Conservation (phyloP, 1,140 invertebrate genomes). For the Augochlora pura region DNA sequence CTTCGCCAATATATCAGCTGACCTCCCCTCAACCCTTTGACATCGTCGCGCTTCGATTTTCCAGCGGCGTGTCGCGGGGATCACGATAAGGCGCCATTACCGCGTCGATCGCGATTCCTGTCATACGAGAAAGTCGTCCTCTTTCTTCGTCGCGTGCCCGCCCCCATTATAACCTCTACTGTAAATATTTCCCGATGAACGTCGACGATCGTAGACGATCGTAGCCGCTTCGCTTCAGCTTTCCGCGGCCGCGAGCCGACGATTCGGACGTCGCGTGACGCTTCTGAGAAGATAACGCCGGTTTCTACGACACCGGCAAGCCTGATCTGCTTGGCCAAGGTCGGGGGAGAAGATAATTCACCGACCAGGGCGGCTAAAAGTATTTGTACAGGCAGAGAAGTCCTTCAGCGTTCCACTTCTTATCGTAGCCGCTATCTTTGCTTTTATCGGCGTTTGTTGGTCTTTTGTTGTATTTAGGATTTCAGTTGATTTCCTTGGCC, state of each 20-base stretch:
- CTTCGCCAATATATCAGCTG: no score
- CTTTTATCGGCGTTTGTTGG: no score
- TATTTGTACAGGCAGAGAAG: no score
- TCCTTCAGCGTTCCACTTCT: no score
- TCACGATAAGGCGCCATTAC: constrained; percentile 61
- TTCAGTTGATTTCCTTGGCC: no score
- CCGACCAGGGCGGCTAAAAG: no score
- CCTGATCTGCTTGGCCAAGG: no score
- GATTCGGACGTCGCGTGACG: background rate
- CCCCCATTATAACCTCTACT: constrained; percentile 36
- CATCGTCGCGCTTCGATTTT: constrained; percentile 9
- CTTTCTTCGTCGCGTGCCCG: constrained; percentile 44
- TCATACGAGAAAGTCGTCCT: constrained; percentile 38
- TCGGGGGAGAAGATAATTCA: no score
- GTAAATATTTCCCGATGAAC: constrained; percentile 40
- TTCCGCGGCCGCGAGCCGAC: background rate
- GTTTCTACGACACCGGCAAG: no score
- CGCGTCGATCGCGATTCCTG: constrained; percentile 52
- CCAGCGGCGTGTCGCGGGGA: constrained; percentile 28
- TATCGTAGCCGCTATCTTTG: no score
- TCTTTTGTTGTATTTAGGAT: no score
- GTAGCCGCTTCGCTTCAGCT: background rate
- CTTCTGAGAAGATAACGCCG: background rate
- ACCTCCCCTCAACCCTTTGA: no score
- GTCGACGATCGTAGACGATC: background rate